Evolutionary conservation across 1,140 invertebrate genomes (phyloP), one percentile per base, ranked within the genome.

Genomic region (Drosophila biarmipes): DNA sequence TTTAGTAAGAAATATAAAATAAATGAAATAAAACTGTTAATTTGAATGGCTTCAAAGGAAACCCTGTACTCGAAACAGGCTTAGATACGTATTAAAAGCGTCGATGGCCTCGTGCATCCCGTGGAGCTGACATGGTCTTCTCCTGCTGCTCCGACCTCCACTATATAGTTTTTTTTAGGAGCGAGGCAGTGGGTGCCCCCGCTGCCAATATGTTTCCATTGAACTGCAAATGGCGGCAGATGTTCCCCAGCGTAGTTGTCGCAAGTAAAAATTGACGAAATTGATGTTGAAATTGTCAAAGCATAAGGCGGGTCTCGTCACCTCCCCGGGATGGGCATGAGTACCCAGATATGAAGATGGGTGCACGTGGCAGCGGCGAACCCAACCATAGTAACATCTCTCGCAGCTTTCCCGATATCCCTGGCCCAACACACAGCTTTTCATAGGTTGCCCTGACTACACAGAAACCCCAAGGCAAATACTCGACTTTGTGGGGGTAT

Each of bases 261-360:
- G 79, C 76, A 81, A 86, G 78, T 66, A 87, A 78, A 86, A 86
- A 78, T 75, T 87, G 82, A 59, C 63, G 57, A 75, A 86, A 80
- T 78, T 87, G 78, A 69, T 82, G 82, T 81, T 59, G 69, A 87
- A 68, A 81, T 87, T 86, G 82, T 86, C 74, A 87, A 66, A 64
- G 74, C 78, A 81, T 57, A 77, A 63, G 77, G 73, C 80, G 75
- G 43, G 53, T 31, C 54, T 56, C 54, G 56, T 54, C 76, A 64
- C 49, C 66, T 40, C 34, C 66, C 63, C 29, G 5, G 14, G 42
- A 12, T 15, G 19, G n/a, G n/a, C 8, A 15, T 40, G 4, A 0
- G 38, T n/a, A 31, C 56, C 15, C 19, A 17, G 17, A 24, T 14
- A 15, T 15, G 42, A 29, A 11, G 38, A 19, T 46, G 55, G 55